Base-by-base conservation (phyloP, 2,113 vertebrate genomes). In the Bubalus kerabau region DNA sequence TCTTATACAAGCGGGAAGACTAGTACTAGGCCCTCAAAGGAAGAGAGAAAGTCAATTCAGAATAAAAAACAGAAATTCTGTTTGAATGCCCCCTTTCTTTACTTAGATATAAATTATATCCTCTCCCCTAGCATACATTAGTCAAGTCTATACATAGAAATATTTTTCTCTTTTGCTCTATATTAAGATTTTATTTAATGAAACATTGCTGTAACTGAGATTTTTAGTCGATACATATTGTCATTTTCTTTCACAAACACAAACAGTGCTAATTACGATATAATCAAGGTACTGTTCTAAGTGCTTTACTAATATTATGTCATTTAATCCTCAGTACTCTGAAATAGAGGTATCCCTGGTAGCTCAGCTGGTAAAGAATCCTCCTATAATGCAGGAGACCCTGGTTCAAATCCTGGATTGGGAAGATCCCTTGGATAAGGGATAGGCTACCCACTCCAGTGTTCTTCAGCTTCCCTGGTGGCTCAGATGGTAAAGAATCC, bases 151-250 rank as follows among this genome's bases (percentile, higher is more conserved):
- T 32, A 16, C 17, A 76, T 19, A 82, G 36, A 67, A 16, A 86
- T 23, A 8, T 28, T 56, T 54, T 52, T 62, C 19, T 89, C 1
- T 62, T 59, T 82, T 85, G 19, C 32, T n/a, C 17, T 88, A 78
- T 81, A 80, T 81, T 57, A 92, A 62, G 19, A 46, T 64, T 87
- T 64, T 60, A 36, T 46, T 91, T 86, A 84, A 50, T 28, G 40
- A 14, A 91, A 62, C n/a, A 54, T 28, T 64, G 43, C 7, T 90
- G 9, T 52, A 78, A n/a, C 21, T 80, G 54, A 86, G 32, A 40
- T 82, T 85, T 81, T 97, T 82, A 43, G 16, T 89, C 48, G 7
- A 46, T 40, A 89, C 83, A 43, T 62, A 46, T 57, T 81, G 92
- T 96, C 36, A 57, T 24, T 92, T 89, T 78, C 40, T 67, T 87